phyloP scores from a whole-genome alignment of 2,797 vertebrate genomes.

The Prionace glauca region DNA sequence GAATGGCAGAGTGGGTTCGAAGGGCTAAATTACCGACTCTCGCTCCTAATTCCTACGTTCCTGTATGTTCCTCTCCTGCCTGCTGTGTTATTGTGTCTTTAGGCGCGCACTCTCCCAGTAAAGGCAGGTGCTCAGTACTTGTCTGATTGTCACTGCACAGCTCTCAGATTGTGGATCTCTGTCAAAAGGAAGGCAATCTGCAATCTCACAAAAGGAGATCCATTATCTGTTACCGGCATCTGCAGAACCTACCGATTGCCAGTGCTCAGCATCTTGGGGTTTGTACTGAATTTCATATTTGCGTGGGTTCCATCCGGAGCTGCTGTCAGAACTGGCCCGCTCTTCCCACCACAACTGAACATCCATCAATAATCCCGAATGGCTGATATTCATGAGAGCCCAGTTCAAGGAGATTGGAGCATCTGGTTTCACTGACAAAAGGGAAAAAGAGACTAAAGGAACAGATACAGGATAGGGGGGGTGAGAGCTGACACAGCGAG shows the following conservation, averaged over 20 bases:
- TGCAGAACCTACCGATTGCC: constrained; percentile 61
- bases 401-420: constrained; percentile 83
- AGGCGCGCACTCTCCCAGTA: neutral
- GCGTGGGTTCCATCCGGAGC: constrained; percentile 72
- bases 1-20: too few species aligned
- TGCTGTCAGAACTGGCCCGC: constrained; percentile 73
- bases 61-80: too few species aligned
- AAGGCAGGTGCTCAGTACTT: neutral
- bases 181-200: neutral
- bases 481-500: too few species aligned
- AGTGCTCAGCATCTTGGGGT: constrained; percentile 68
- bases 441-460: neutral
- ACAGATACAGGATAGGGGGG: neutral
- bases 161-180: neutral
- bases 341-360: constrained; percentile 79
- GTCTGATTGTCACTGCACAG: neutral
- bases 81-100: neutral
- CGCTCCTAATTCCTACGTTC: too few species aligned
- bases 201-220: neutral
- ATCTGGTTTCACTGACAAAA: constrained; percentile 74
- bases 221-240: neutral
- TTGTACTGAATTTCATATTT: constrained; percentile 82
- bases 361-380: constrained; percentile 72
- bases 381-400: constrained; percentile 78
- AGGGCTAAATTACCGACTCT: too few species aligned